Conservation (phyloP, 2,888 invertebrate species). For the Plagiodera versicolora region DNA sequence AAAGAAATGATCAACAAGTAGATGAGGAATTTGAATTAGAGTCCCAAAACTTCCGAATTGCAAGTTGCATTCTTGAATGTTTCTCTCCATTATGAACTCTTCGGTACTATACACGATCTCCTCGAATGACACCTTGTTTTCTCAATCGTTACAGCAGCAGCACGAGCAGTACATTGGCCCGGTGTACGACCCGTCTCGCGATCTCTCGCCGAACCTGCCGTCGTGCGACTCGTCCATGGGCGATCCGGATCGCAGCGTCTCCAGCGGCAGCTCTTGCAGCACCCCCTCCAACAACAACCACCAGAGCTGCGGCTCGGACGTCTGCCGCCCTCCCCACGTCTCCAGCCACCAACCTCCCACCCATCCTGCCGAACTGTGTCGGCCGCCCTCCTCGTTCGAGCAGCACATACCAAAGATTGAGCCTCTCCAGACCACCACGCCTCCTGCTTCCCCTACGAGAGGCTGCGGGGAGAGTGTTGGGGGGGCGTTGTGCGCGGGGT, state of each 20-base stretch:
- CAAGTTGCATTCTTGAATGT: not conserved
- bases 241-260: conserved; percentile 59
- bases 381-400: conserved; percentile 54
- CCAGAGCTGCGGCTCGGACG: conserved; percentile 53
- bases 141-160: conserved; percentile 66
- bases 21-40: not conserved
- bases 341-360: conserved; percentile 26
- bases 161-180: conserved; percentile 64
- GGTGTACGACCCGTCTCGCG: conserved; percentile 72
- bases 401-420: conserved; percentile 60
- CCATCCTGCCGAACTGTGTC: conserved; percentile 35
- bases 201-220: conserved; percentile 73
- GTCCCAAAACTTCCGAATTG: not conserved
- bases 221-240: conserved; percentile 62
- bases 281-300: conserved; percentile 61
- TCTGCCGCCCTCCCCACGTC: conserved; percentile 50
- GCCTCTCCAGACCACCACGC: conserved; percentile 56
- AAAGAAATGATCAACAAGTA: too few species aligned
- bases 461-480: conserved; percentile 31
- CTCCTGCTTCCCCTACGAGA: conserved; percentile 58
- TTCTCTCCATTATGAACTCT: too few species aligned
- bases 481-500: conserved; percentile 79
- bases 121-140: too few species aligned
- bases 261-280: conserved; percentile 62
- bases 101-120: too few species aligned